phyloP scores from a whole-genome alignment of 2,797 vertebrate species.

The Xenops minutus region DNA sequence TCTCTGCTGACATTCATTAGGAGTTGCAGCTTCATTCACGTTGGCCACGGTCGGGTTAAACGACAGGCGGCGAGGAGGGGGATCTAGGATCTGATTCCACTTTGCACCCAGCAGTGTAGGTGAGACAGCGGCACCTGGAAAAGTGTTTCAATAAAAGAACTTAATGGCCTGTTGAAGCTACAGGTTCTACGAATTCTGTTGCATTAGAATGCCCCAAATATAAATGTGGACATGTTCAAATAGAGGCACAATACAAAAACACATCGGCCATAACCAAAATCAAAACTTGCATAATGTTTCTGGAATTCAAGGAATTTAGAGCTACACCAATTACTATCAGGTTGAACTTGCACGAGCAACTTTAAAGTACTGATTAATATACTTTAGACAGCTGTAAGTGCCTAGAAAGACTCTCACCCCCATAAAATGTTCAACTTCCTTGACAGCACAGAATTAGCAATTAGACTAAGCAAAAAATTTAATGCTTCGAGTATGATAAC shows the following conservation, averaged over 20 bases:
- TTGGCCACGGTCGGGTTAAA: slow-evolving; percentile 83
- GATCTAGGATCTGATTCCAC: slow-evolving; percentile 95
- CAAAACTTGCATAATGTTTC: background rate
- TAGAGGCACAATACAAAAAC: background rate
- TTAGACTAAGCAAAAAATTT: background rate
- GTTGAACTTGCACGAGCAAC: background rate
- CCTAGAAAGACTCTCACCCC: background rate
- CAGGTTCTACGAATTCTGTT: background rate
- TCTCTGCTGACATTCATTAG: slow-evolving; percentile 83
- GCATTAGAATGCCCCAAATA: background rate
- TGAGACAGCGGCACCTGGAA: slow-evolving; percentile 89
- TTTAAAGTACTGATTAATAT: background rate
- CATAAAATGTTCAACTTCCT: background rate
- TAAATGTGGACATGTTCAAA: background rate
- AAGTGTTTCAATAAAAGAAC: background rate
- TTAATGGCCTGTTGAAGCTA: background rate
- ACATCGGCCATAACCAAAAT: background rate
- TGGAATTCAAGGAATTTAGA: background rate
- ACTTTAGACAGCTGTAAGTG: background rate
- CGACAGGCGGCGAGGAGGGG: slow-evolving; percentile 81
- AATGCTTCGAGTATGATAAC: background rate
- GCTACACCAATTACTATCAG: background rate
- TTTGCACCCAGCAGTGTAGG: slow-evolving; percentile 88
- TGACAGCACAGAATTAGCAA: slow-evolving; percentile 19
- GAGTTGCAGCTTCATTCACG: slow-evolving; percentile 78